These are phyloP conservation scores for Glaucidium brasilianum DNA, from an alignment of 2,113 vertebrate genomes.

Conservation along the genomic window DNA sequence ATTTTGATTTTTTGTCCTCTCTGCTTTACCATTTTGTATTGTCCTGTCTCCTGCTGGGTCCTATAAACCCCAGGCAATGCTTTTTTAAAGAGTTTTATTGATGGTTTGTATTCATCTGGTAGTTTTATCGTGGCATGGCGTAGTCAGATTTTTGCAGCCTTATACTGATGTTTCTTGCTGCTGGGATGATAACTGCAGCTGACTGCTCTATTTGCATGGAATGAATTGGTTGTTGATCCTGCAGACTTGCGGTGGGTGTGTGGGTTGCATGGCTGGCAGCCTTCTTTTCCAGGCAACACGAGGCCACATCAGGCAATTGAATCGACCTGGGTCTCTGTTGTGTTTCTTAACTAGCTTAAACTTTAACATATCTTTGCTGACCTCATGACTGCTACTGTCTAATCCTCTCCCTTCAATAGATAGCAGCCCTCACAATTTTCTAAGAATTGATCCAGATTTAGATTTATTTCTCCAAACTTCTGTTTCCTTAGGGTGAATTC, in stretches of 20 bases:
- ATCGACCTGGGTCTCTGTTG: background rate
- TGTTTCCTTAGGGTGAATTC: background rate
- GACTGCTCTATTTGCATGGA: background rate
- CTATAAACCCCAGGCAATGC: background rate
- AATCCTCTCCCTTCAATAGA: background rate
- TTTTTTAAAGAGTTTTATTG: background rate
- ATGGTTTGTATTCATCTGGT: background rate
- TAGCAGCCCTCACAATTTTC: background rate
- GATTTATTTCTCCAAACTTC: background rate
- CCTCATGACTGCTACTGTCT: background rate
- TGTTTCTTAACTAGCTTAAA: background rate
- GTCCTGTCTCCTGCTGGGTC: background rate
- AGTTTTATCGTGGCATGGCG: background rate
- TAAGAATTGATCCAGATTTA: background rate
- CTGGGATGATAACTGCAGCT: background rate
- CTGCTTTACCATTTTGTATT: background rate
- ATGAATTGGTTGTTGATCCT: slow-evolving; percentile 15
- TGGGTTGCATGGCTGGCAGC: background rate
- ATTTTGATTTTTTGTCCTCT: background rate
- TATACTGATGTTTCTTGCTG: background rate
- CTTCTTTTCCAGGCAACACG: background rate
- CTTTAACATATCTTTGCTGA: background rate
- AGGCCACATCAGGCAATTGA: background rate
- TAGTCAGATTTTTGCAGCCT: background rate
- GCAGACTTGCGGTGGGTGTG: background rate